These are phyloP conservation scores for Porites lutea DNA, from an alignment of 64 coral and sea anemone genomes.

Conservation along the genomic window DNA sequence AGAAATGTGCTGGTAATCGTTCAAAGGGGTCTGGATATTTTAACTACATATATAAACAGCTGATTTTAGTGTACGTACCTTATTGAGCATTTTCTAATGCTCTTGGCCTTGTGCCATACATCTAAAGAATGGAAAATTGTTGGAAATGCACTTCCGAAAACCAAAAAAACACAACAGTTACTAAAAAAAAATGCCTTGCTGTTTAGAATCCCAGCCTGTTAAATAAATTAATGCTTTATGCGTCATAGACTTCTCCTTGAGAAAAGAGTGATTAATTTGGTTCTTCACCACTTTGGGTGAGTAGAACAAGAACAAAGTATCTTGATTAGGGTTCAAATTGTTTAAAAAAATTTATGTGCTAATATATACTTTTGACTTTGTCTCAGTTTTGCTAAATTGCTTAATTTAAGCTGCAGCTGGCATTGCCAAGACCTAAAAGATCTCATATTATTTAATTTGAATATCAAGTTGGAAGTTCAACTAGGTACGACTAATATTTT, in stretches of 20 bases:
- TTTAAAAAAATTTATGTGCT: no score
- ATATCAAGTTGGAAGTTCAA: not conserved
- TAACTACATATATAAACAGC: not conserved
- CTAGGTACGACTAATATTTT: not conserved
- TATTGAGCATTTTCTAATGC: not conserved
- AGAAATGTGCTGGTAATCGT: not conserved
- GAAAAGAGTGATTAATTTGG: not conserved
- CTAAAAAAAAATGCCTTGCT: not conserved
- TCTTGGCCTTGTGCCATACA: constrained; percentile 58
- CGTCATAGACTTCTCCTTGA: not conserved
- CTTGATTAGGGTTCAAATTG: no score
- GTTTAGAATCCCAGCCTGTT: not conserved
- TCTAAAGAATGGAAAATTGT: constrained; percentile 60
- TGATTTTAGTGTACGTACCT: constrained; percentile 41
- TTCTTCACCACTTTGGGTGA: not conserved
- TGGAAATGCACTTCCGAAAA: not conserved
- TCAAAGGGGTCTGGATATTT: not conserved
- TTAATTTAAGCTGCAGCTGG: no score
- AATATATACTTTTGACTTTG: no score
- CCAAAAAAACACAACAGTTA: not conserved
- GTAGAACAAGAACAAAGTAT: not conserved
- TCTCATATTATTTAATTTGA: not conserved
- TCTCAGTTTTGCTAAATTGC: no score
- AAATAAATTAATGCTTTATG: not conserved
- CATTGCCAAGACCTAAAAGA: no score